Evolutionary conservation across 53 echinoderm and acorn worm genomes (phyloP).

Genomic region (Actinopyga echinites): DNA sequence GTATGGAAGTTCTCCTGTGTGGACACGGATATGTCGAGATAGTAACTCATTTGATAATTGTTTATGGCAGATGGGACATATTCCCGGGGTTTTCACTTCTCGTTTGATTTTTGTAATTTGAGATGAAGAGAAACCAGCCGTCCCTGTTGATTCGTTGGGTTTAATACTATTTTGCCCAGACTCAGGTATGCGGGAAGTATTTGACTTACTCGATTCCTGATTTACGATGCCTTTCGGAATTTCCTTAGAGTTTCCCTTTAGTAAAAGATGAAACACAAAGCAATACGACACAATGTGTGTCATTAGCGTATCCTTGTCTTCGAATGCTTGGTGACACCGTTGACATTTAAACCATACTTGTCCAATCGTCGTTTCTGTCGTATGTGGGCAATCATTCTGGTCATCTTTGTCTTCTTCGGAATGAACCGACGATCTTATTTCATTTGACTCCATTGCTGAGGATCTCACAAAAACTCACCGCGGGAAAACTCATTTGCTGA

Average conservation of each 20-base stretch:
- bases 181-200: too few species aligned
- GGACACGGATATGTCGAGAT: not conserved
- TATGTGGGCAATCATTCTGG: not conserved
- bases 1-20: slow-evolving; percentile 28
- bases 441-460: not conserved
- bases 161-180: too few species aligned
- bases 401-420: not conserved
- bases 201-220: too few species aligned
- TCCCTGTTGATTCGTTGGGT: too few species aligned
- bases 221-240: too few species aligned
- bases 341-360: not conserved
- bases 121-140: too few species aligned
- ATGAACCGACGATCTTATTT: not conserved
- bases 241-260: too few species aligned
- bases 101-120: not conserved
- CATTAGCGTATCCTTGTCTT: not conserved
- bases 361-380: too few species aligned
- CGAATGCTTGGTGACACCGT: not conserved
- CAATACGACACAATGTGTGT: not conserved
- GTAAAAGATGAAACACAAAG: slow-evolving; percentile 13
- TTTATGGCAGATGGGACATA: slow-evolving; percentile 20
- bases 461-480: not conserved
- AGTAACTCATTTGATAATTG: not conserved
- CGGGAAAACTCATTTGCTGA: not conserved
- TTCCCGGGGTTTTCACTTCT: not conserved